phyloP scores from a whole-genome alignment of 2,797 vertebrate genomes.

The Silurus lanzhouensis region DNA sequence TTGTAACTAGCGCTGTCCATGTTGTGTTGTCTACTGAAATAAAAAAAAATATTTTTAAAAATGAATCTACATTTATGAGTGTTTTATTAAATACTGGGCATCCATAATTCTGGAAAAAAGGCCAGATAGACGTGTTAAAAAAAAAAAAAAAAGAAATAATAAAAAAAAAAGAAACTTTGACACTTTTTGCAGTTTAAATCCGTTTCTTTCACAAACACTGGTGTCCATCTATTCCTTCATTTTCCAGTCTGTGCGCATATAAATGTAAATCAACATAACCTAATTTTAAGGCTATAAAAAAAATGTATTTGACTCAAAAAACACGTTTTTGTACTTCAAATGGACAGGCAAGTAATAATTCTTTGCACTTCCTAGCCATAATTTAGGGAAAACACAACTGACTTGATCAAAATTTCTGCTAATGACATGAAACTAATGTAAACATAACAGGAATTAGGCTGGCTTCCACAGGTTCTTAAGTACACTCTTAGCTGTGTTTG shows the following conservation, averaged over 20 bases:
- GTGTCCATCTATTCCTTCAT: neutral
- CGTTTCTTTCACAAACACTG: neutral
- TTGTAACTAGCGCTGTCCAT: conserved; percentile 99
- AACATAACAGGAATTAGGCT: neutral
- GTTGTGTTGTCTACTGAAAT: conserved; percentile 93
- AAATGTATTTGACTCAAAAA: neutral
- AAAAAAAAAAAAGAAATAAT: no score
- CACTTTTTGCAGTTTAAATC: neutral
- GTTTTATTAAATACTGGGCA: conserved; percentile 20
- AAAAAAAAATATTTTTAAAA: conserved; percentile 95
- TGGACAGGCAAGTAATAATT: neutral
- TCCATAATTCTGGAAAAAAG: neutral
- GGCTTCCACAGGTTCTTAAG: neutral
- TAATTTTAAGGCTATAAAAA: neutral
- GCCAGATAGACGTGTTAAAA: neutral
- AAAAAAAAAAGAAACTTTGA: neutral
- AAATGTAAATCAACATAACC: neutral
- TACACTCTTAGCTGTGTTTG: conserved; percentile 9
- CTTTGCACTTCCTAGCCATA: neutral
- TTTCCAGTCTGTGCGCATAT: neutral
- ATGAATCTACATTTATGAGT: conserved; percentile 63
- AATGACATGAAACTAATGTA: neutral
- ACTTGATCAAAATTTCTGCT: neutral
- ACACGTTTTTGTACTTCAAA: neutral
- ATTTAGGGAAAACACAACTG: neutral